Conservation (phyloP, 1,140 invertebrate species). For the Sitophilus oryzae region DNA sequence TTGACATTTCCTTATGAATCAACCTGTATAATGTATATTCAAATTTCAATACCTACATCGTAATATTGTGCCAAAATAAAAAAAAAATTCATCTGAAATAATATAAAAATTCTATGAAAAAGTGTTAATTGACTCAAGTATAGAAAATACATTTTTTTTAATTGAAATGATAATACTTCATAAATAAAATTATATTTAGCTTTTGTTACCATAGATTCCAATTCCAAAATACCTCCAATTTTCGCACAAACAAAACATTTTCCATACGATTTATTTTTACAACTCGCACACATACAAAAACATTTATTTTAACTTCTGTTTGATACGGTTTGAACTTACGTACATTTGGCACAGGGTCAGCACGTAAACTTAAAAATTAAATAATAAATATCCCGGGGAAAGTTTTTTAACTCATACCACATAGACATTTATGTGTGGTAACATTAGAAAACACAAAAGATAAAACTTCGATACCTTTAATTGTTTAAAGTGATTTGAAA, state of each 20-base stretch:
- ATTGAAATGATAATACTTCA: no score
- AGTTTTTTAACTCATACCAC: constrained; percentile 7
- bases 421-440: constrained; percentile 1
- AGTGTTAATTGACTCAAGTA: no score
- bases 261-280: not conserved
- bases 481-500: not conserved
- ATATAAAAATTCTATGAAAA: no score
- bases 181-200: no score
- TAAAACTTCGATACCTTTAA: constrained; percentile 3
- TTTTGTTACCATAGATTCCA: no score
- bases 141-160: no score
- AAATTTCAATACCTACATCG: no score
- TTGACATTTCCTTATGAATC: no score
- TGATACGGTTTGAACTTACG: not conserved
- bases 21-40: no score
- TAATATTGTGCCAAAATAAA: no score
- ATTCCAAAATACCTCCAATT: not conserved
- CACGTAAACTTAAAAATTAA: constrained; percentile 12
- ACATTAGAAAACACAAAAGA: constrained; percentile 1
- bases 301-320: not conserved
- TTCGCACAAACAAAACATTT: not conserved
- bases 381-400: constrained; percentile 5
- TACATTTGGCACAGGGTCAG: constrained; percentile 2
- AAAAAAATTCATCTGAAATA: no score
- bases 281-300: not conserved